Conservation (phyloP, 2,888 invertebrate species). For the Pollenia griseotomentosa region DNA sequence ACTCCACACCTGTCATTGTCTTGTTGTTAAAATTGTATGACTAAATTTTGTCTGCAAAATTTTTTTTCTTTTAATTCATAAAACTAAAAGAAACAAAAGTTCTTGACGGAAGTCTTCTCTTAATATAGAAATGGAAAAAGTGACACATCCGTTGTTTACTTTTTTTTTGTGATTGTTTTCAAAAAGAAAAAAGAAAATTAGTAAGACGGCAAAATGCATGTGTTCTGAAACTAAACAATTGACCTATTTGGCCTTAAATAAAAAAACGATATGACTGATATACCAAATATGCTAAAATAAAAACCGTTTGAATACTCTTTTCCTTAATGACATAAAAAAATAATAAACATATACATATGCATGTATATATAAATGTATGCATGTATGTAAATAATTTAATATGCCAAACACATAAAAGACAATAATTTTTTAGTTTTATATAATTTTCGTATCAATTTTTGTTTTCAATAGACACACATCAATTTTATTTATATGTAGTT, state of each 20-base stretch:
- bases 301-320: slow-evolving; percentile 41
- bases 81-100: slow-evolving; percentile 41
- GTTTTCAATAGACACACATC: background rate
- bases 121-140: slow-evolving; percentile 65
- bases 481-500: slow-evolving; percentile 28
- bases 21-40: background rate
- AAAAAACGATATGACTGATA: slow-evolving; percentile 20
- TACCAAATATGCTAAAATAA: slow-evolving; percentile 19
- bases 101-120: slow-evolving; percentile 59
- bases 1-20: background rate
- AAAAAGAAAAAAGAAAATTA: background rate
- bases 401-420: slow-evolving; percentile 52
- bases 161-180: background rate
- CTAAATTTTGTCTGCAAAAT: slow-evolving; percentile 11
- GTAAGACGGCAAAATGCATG: background rate
- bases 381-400: background rate
- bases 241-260: slow-evolving; percentile 60
- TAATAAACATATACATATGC: no score
- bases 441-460: background rate
- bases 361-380: no score
- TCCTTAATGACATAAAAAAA: background rate
- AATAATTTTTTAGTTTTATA: slow-evolving; percentile 4
- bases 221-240: slow-evolving; percentile 14
- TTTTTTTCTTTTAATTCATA: background rate
- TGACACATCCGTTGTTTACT: slow-evolving; percentile 60